Conservation (phyloP, 2,113 vertebrate species). For the Eurystomus gularis region DNA sequence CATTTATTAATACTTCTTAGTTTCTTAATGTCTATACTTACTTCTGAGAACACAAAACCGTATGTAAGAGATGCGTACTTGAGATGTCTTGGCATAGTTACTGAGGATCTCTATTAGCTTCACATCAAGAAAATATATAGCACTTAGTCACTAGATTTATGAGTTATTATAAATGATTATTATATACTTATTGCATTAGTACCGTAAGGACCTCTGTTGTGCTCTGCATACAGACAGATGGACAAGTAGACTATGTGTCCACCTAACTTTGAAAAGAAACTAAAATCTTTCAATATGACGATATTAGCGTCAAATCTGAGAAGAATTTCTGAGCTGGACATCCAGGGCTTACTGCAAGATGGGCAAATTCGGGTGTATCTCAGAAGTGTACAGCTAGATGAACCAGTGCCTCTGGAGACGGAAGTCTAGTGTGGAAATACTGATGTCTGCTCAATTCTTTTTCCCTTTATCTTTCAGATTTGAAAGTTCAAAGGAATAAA, state of each 20-base stretch:
- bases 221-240: background rate
- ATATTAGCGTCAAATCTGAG: background rate
- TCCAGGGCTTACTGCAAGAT: background rate
- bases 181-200: background rate
- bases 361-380: background rate
- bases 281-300: background rate
- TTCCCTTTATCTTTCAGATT: background rate
- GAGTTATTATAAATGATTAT: background rate
- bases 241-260: background rate
- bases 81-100: background rate
- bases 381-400: background rate
- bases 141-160: background rate
- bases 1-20: background rate
- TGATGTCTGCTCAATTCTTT: background rate
- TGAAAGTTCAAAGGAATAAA: background rate
- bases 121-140: background rate
- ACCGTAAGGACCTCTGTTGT: background rate
- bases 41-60: background rate
- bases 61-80: background rate
- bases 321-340: background rate
- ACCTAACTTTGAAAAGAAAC: background rate
- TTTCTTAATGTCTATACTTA: background rate
- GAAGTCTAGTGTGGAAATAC: background rate
- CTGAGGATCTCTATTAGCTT: background rate
- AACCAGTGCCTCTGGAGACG: background rate